These are phyloP conservation scores for Eublepharis macularius DNA, from an alignment of 2,113 vertebrate genomes.

Conservation along the genomic window DNA sequence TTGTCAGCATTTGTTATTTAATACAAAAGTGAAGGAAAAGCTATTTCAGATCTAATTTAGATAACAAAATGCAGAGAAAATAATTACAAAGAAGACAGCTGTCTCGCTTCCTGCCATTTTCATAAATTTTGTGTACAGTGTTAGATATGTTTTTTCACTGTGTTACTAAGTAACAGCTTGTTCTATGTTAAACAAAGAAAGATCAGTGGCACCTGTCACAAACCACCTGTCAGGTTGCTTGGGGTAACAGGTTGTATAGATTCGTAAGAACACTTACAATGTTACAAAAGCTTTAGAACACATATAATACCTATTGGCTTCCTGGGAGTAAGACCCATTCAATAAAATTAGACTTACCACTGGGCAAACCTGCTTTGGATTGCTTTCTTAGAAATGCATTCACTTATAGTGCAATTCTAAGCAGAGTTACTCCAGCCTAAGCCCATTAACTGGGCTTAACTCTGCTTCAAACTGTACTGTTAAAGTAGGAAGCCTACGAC, in stretches of 20 bases:
- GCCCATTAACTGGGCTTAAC: too few species aligned
- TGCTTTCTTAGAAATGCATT: slow-evolving; percentile 32
- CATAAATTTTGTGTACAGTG: slow-evolving; percentile 20
- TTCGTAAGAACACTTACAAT: slow-evolving; percentile 25
- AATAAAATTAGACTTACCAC: too few species aligned
- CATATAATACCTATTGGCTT: too few species aligned
- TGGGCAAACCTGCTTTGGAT: too few species aligned
- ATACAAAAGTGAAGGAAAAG: not conserved
- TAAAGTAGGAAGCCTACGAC: not conserved
- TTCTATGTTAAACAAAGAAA: slow-evolving; percentile 61
- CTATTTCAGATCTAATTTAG: not conserved
- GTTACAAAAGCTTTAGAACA: slow-evolving; percentile 5
- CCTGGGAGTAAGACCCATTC: too few species aligned
- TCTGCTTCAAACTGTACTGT: too few species aligned
- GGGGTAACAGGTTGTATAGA: slow-evolving; percentile 20
- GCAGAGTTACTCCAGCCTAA: too few species aligned
- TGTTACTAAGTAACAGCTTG: slow-evolving; percentile 53
- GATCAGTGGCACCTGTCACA: slow-evolving; percentile 43
- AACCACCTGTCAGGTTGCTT: slow-evolving; percentile 46
- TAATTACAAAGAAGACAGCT: not conserved
- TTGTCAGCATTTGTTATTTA: not conserved
- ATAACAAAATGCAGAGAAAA: not conserved
- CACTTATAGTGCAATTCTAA: too few species aligned
- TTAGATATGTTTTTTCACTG: slow-evolving; percentile 49
- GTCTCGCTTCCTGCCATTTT: not conserved